phyloP scores from a whole-genome alignment of 2,797 vertebrate species.

The Austrolebias charrua region DNA sequence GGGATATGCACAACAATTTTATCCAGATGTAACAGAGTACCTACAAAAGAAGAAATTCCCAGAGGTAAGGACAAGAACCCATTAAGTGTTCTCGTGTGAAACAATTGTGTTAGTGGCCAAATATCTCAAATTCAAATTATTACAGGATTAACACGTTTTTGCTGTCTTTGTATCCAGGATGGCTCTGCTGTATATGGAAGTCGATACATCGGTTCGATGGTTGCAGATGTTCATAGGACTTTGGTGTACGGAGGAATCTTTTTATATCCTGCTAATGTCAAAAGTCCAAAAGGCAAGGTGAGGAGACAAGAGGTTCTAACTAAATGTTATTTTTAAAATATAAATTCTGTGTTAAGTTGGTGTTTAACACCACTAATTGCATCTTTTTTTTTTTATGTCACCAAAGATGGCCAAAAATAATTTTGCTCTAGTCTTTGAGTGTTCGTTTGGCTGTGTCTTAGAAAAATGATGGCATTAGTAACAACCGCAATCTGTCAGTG shows the following conservation, averaged over 20 bases:
- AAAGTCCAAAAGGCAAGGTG: slow-evolving; percentile 96
- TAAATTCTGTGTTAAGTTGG: background rate
- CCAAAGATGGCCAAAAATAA: no score
- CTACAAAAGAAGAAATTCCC: slow-evolving; percentile 94
- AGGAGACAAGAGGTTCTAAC: slow-evolving; percentile 3
- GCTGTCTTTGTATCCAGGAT: slow-evolving; percentile 76
- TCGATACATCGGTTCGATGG: slow-evolving; percentile 96
- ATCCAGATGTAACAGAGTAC: slow-evolving; percentile 89
- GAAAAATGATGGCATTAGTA: no score
- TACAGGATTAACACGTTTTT: background rate
- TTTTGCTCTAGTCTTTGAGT: no score
- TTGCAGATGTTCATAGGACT: slow-evolving; percentile 95
- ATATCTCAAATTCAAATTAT: background rate
- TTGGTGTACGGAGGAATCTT: slow-evolving; percentile 97
- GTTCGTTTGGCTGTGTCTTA: no score
- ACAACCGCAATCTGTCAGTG: no score
- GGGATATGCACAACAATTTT: slow-evolving; percentile 92
- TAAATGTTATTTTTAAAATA: background rate
- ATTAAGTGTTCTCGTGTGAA: no score
- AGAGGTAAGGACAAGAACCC: slow-evolving; percentile 70
- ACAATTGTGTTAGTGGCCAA: no score
- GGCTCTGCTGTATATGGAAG: slow-evolving; percentile 90
- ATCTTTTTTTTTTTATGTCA: background rate
- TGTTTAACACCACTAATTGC: background rate
- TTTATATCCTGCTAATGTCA: slow-evolving; percentile 92